A percentile compares a stretch with the other conserved stretches of the same genome.
phyloP scores from a whole-genome alignment of 2,797 vertebrate species.

The Sebastes taczanowskii region DNA sequence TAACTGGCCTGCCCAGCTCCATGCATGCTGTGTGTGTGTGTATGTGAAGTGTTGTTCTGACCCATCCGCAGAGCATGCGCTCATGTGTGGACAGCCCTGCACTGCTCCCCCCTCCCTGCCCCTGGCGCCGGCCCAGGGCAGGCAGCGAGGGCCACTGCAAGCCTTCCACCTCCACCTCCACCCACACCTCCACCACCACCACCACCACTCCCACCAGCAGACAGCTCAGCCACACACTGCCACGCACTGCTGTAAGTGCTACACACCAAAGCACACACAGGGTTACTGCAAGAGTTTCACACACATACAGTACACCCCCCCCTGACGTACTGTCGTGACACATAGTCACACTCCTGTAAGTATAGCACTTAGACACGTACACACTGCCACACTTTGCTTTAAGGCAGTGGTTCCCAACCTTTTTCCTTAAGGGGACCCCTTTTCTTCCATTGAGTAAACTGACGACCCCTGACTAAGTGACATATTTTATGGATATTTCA shows the following conservation, averaged over 20 bases:
- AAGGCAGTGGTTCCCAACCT: neutral
- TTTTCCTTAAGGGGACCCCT: no score
- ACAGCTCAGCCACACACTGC: conserved; percentile 86
- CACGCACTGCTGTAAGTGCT: conserved; percentile 92
- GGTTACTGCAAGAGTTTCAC: neutral
- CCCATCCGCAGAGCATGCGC: conserved; percentile 95
- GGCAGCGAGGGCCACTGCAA: conserved; percentile 86
- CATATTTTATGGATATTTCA: no score
- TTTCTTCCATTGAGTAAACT: no score
- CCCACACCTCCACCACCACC: conserved; percentile 79
- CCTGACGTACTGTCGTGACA: neutral
- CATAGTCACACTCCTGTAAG: neutral
- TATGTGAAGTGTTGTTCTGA: conserved; percentile 85
- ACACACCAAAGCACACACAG: conserved; percentile 43
- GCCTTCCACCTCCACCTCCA: conserved; percentile 80
- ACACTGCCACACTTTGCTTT: conserved; percentile 9
- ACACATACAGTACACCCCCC: neutral
- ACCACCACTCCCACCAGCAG: conserved; percentile 77
- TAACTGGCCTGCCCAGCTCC: conserved; percentile 62
- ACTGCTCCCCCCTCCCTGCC: conserved; percentile 82
- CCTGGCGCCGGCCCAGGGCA: conserved; percentile 82
- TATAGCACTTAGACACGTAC: neutral
- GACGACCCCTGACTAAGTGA: no score
- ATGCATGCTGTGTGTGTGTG: conserved; percentile 71
- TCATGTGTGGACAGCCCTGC: conserved; percentile 84